phyloP scores from a whole-genome alignment of 2,888 invertebrate genomes.

The Trachelus stipa region DNA sequence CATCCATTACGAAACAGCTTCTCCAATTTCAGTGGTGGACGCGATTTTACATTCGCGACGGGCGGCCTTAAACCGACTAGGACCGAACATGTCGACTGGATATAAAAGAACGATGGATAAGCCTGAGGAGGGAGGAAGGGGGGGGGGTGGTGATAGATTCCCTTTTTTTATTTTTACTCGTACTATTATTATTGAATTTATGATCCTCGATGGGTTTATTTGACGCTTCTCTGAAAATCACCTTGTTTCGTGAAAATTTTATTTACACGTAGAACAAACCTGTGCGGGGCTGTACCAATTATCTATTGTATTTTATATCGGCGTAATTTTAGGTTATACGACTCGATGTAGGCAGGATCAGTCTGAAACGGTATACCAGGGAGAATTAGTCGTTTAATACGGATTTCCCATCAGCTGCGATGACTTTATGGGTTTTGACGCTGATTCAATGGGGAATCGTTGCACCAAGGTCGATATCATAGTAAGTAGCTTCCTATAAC shows the following conservation, averaged over 20 bases:
- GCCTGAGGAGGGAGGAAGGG: no score
- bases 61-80: neutral
- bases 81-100: neutral
- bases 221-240: neutral
- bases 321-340: neutral
- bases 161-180: neutral
- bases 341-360: neutral
- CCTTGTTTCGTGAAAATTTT: neutral
- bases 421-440: neutral
- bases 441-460: neutral
- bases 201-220: neutral
- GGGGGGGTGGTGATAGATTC: no score
- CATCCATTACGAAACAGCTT: neutral
- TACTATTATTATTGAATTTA: neutral
- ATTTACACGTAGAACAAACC: neutral
- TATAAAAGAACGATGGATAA: neutral
- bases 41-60: slow-evolving; percentile 6
- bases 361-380: neutral
- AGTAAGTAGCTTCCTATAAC: neutral
- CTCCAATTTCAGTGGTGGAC: neutral
- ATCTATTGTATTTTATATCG: neutral
- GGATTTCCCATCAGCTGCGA: neutral
- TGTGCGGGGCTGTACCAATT: neutral
- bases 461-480: neutral
- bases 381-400: neutral